Conservation (phyloP, 2,888 invertebrate genomes). For the Tenthredo distinguenda region DNA sequence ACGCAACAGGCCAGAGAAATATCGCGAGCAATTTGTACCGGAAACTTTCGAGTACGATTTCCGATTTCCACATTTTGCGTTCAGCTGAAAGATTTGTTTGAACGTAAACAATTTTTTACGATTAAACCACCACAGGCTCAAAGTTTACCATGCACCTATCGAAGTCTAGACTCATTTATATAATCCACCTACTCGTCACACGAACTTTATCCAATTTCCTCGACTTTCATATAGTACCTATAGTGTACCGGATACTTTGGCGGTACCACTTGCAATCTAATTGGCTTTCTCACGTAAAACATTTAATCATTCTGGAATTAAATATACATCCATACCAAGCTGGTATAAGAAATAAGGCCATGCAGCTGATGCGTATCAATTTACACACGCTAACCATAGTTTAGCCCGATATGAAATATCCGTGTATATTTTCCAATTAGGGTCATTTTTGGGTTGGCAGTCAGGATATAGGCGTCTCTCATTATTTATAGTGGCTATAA, state of each 20-base stretch:
- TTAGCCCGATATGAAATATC: not conserved
- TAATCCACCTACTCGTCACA: not conserved
- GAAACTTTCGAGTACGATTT: slow-evolving; percentile 12
- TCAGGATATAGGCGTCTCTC: not conserved
- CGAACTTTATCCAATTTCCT: not conserved
- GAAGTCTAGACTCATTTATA: not conserved
- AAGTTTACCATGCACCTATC: not conserved
- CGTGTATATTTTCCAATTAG: slow-evolving; percentile 21
- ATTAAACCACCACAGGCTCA: not conserved
- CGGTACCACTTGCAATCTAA: not conserved
- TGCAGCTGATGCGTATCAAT: slow-evolving; percentile 13
- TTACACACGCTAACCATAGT: slow-evolving; percentile 45
- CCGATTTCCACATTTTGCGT: not conserved
- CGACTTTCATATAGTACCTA: not conserved
- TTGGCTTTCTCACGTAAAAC: not conserved
- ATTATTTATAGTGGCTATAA: not conserved
- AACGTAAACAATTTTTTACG: slow-evolving; percentile 13
- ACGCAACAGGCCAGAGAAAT: slow-evolving; percentile 9
- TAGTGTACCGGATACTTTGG: not conserved
- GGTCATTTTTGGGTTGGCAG: not conserved
- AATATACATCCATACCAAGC: not conserved
- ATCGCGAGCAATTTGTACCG: not conserved
- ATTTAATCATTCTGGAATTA: not conserved
- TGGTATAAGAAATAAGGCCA: not conserved
- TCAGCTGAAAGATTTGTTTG: not conserved